These are phyloP conservation scores for Macroglossus sobrinus DNA, from an alignment of 2,113 vertebrate species.

Conservation along the genomic window DNA sequence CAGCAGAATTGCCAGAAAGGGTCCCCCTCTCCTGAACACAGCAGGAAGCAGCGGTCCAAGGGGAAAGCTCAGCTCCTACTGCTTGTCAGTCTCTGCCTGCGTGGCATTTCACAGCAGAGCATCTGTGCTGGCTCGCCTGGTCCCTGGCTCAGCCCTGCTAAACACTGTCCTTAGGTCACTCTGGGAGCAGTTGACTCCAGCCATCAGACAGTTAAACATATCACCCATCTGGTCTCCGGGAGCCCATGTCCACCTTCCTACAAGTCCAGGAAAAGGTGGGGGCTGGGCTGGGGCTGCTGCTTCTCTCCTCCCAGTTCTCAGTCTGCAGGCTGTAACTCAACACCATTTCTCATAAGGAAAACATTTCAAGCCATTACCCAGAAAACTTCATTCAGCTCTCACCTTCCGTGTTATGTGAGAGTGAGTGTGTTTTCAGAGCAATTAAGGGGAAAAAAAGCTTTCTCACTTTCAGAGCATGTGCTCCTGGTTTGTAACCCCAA, in stretches of 20 bases:
- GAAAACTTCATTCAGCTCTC: conserved; percentile 70
- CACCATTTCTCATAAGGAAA: conserved; percentile 78
- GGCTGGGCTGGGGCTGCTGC: background rate
- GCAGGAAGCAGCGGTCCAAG: conserved; percentile 64
- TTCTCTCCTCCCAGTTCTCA: conserved; percentile 61
- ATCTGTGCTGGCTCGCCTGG: conserved; percentile 50
- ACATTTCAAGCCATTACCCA: conserved; percentile 67
- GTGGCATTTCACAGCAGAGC: conserved; percentile 75
- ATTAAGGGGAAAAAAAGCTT: conserved; percentile 59
- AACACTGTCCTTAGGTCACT: conserved; percentile 6
- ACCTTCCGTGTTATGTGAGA: conserved; percentile 66
- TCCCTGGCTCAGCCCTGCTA: conserved; percentile 28
- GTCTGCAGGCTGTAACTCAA: conserved; percentile 77
- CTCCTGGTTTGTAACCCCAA: conserved; percentile 63
- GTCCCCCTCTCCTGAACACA: conserved; percentile 21
- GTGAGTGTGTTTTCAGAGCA: conserved; percentile 42
- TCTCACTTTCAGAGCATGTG: conserved; percentile 35
- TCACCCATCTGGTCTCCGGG: conserved; percentile 23
- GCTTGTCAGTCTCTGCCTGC: conserved; percentile 78
- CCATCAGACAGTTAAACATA: background rate
- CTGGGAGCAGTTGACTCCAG: conserved; percentile 21
- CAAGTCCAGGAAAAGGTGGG: conserved; percentile 46
- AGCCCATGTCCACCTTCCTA: conserved; percentile 18
- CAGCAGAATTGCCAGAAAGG: background rate
- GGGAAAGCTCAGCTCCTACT: conserved; percentile 45